Evolutionary conservation across 2,113 vertebrate species (phyloP), one percentile per base, ranked within the genome.

Genomic region (Osmerus eperlanus): DNA sequence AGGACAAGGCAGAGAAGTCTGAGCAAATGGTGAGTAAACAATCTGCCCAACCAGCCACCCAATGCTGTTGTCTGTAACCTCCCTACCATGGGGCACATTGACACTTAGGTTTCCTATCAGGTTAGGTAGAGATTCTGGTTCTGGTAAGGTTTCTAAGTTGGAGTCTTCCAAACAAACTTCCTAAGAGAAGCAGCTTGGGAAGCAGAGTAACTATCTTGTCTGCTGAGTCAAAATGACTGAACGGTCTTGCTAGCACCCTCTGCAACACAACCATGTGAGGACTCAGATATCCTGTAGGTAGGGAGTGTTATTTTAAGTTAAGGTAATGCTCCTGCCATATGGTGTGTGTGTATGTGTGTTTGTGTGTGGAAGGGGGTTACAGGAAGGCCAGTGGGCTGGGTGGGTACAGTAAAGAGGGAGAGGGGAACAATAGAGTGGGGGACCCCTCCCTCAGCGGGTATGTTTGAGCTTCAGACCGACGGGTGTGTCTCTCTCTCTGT

Each of bases 1-100:
- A 99, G 90, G 97, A 99, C 92, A 99, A 99, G 85, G 97, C 97
- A 25, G 97, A 99, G 87, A 99, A 99, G 83, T 99, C 97, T 1
- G 97, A 99, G 79, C 96, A 99, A 94, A 99, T 99, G 97, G 97
- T 99, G 83, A 88, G 91, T 84, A 67, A 67, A 55, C 68, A 62
- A 2, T 3, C 6, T 6, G 12, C 2, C 16, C n/a, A 25, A 19
- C 16, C 41, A 47, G 41, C 2, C 41, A 11, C 9, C 41, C 41
- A 12, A 7, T 12, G 41, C 41, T 47, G 41, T 7, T 47, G 41
- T 12, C 8, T 12, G 41, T 2, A 47, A 2, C 41, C 41, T 47
- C 41, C 41, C 41, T 47, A 2, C 41, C 2, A 7, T 47, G 41
- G 41, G 41, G 32, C 32, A 36, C 32, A 6, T 3, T 36, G 32